Base-by-base conservation (phyloP, 2,888 invertebrate species). In the Cataglyphis livida region DNA sequence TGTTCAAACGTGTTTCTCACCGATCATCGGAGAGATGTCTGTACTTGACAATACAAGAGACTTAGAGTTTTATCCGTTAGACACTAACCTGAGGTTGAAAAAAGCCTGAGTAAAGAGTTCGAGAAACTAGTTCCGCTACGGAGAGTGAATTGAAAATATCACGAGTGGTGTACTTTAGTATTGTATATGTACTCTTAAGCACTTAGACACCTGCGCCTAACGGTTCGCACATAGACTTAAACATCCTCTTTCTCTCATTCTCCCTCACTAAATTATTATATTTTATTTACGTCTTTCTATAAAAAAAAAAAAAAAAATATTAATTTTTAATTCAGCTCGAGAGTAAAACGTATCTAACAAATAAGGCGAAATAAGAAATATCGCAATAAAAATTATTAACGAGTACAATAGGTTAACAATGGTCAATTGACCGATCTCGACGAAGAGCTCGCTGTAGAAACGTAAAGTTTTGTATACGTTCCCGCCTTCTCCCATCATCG, bases 401-500 rank as follows among this genome's bases (percentile, higher is more conserved):
- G 15, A 32, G 1, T 57, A 32, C 12, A 21, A 68, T 15, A 25
- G 44, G 15, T 68, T 25, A 59, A 78, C 7, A 38, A 28, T 44
- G 32, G 28, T 35, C 10, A 32, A 57, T 41, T 21, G 32, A 3
- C 41, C 10, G 44, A 5, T 44, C 44, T 35, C 44, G 44, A n/a
- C 21, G 57, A 44, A 12, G 44, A 64, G 25, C 35, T 21, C 21
- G 28, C 41, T 2, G 59, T 21, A 44, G n/a, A 48, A 79, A 51
- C 70, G 61, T 32, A 12, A 68, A 41, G 59, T 18, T 70, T 18
- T 25, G 3, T 28, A 18, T 38, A 44, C 61, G 76, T 85, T 76
- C 64, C 61, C 68, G 38, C 68, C 70, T 54, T 38, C 76, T 38
- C 48, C 51, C 70, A 25, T 68, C 74, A 61, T 64, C 62, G 62